These are phyloP conservation scores for Acronicta alni DNA, from an alignment of 2,888 invertebrate genomes.

Conservation along the genomic window DNA sequence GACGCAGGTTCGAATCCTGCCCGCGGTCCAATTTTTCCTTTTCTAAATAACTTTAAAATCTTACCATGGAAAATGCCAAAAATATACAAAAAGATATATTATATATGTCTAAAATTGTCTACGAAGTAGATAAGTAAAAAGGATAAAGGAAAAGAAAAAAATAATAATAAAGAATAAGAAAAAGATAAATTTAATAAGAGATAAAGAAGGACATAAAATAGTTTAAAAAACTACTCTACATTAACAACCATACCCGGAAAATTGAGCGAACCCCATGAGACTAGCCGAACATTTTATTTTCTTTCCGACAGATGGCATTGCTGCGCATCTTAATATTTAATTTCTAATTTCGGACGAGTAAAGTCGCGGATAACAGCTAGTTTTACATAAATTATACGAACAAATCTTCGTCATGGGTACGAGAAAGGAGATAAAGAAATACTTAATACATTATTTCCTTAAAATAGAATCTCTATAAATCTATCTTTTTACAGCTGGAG, in stretches of 20 bases:
- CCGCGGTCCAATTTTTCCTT: too few relatives aligned
- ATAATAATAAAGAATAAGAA: too few relatives aligned
- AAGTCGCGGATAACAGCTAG: constrained; percentile 55
- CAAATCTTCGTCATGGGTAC: constrained; percentile 54
- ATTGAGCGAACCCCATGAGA: constrained; percentile 41
- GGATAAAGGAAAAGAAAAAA: too few relatives aligned
- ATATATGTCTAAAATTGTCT: constrained; percentile 43
- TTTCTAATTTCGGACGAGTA: constrained; percentile 55
- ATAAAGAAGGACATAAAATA: constrained; percentile 2
- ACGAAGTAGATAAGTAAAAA: too few relatives aligned
- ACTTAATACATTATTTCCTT: too few relatives aligned
- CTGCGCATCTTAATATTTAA: constrained; percentile 54
- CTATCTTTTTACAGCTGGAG: too few relatives aligned
- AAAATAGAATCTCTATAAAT: too few relatives aligned
- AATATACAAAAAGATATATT: too few relatives aligned
- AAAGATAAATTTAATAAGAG: too few relatives aligned
- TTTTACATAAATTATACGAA: constrained; percentile 56
- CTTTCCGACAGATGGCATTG: constrained; percentile 52
- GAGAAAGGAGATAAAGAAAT: constrained; percentile 10
- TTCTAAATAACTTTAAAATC: too few relatives aligned
- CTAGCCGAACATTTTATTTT: constrained; percentile 47
- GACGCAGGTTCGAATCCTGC: too few relatives aligned
- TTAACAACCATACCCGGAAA: constrained; percentile 32
- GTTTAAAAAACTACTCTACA: constrained; percentile 24
- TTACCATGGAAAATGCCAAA: too few relatives aligned